These are phyloP conservation scores for Chlorodrepanis virens DNA, from an alignment of 2,113 vertebrate genomes.

Conservation along the genomic window DNA sequence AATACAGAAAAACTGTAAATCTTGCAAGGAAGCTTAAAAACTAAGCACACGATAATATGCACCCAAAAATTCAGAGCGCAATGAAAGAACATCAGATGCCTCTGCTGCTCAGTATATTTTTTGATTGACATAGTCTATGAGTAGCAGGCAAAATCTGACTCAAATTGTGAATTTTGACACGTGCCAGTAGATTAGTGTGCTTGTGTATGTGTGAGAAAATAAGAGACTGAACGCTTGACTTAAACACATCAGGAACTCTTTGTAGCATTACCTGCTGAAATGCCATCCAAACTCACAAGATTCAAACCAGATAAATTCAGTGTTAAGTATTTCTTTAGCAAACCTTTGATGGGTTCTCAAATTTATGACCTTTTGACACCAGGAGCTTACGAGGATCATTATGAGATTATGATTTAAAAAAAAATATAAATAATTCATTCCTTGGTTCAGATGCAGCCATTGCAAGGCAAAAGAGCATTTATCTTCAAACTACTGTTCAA, in stretches of 20 bases:
- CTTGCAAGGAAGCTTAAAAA: not conserved
- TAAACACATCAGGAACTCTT: not conserved
- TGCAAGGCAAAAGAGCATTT: constrained; percentile 34
- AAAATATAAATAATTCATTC: not conserved
- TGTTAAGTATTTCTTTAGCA: not conserved
- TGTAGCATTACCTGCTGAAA: not conserved
- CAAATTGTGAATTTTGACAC: not conserved
- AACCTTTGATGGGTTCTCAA: not conserved
- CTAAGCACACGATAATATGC: not conserved
- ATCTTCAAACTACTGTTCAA: constrained; percentile 37
- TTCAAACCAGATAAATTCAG: not conserved
- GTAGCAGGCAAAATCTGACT: not conserved
- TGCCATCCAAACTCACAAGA: not conserved
- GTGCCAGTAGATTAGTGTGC: not conserved
- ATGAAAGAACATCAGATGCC: not conserved
- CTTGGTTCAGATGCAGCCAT: constrained; percentile 1
- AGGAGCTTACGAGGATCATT: not conserved
- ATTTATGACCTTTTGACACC: not conserved
- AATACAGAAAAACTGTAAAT: not conserved
- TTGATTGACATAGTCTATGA: not conserved
- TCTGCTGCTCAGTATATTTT: not conserved
- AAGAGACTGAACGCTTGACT: not conserved
- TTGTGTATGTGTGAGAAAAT: not conserved
- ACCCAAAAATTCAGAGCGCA: not conserved
- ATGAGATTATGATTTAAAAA: not conserved